phyloP scores from a whole-genome alignment of 2,113 vertebrate species.

The Myxocyprinus asiaticus region DNA sequence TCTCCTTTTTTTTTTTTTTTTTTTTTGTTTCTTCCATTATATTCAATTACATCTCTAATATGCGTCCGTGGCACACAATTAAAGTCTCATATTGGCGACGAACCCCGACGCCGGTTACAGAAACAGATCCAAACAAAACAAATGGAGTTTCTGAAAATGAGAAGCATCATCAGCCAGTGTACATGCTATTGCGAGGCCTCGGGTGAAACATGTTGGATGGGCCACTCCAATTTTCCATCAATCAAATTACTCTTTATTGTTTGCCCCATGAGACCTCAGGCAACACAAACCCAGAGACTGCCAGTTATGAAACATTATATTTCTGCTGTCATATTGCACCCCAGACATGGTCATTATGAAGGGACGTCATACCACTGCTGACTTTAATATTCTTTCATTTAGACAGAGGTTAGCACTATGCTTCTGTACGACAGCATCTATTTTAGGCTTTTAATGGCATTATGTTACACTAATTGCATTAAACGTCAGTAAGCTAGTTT shows the following conservation, averaged over 20 bases:
- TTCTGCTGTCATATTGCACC: constrained; percentile 96
- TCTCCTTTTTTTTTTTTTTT: constrained; percentile 57
- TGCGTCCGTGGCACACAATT: constrained; percentile 75
- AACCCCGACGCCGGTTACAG: constrained; percentile 58
- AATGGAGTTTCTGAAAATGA: constrained; percentile 88
- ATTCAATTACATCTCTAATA: constrained; percentile 68
- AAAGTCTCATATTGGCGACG: constrained; percentile 74
- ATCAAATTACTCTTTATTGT: constrained; percentile 99
- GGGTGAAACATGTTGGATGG: constrained; percentile 91
- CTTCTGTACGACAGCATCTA: constrained; percentile 75
- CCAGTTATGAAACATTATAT: constrained; percentile 99
- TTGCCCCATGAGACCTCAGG: constrained; percentile 92
- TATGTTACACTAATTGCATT: constrained; percentile 84
- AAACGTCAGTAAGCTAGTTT: constrained; percentile 82
- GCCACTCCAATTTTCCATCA: constrained; percentile 99
- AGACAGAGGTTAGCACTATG: constrained; percentile 77
- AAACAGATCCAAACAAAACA: constrained; percentile 77
- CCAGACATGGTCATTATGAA: constrained; percentile 85
- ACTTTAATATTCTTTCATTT: constrained; percentile 88
- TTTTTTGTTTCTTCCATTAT: constrained; percentile 61
- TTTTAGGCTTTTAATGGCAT: constrained; percentile 77
- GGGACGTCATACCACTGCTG: constrained; percentile 84
- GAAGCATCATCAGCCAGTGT: constrained; percentile 84
- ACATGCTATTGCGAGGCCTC: constrained; percentile 82
- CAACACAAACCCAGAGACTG: constrained; percentile 96